Evolutionary conservation across 2,113 vertebrate species (phyloP), one percentile per base, ranked within the genome.

Genomic region (Sturnira hondurensis): DNA sequence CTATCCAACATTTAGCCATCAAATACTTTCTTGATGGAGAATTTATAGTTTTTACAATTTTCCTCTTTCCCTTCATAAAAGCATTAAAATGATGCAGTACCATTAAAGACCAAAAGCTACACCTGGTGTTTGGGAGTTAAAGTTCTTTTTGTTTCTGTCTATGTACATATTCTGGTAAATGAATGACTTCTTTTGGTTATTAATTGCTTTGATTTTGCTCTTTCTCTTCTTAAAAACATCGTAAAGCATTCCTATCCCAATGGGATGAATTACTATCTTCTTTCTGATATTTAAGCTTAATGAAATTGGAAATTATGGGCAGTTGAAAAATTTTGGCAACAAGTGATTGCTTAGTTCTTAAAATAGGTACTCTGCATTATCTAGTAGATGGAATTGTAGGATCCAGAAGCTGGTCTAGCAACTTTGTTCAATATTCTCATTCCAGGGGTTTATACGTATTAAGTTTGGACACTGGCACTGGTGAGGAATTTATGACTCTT

Each of bases 201-300:
- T 33, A 28, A 86, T 88, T 83, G 28, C 83, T 85, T 84, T 65
- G 19, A 71, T 88, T 96, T 96, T 94, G 22, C 31, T 90, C n/a
- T 82, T 81, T 43, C 15, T 26, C 50, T 33, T 63, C 13, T 74
- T 92, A 76, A 95, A 87, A 67, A 56, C 24, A 28, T 31, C 36
- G 63, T 77, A 65, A 92, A 52, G 38, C 26, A 17, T 19, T 5
- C 43, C 22, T 67, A 10, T 71, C 22, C 50, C 9, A 86, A 5
- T 71, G 20, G 9, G 10, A 94, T 33, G 4, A 47, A 43, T 93
- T 73, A 31, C 4, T 84, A 7, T 63, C 9, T 15, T 63, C 9
- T 77, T 61, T 86, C 26, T 89, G 36, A 24, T 74, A 31, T 33
- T 56, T 82, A 43, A 22, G 14, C 3, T 77, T 88, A 68, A 47